phyloP scores from a whole-genome alignment of 2,797 vertebrate species.

The Sebastiscus tertius region DNA sequence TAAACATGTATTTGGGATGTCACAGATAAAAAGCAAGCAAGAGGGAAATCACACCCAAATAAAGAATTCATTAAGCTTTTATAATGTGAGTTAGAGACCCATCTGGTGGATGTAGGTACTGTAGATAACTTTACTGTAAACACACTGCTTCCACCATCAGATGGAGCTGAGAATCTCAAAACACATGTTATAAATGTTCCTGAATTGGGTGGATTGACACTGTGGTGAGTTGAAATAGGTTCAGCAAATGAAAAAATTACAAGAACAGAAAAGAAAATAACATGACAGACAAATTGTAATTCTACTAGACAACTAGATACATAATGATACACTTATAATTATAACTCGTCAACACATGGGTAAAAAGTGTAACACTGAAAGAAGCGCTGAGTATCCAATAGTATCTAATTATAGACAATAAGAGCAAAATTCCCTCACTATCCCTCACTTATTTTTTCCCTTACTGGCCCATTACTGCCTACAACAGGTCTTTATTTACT shows the following conservation, averaged over 20 bases:
- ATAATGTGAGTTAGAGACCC: constrained; percentile 21
- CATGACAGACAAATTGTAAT: neutral
- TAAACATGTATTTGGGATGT: neutral
- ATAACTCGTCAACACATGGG: neutral
- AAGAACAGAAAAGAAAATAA: neutral
- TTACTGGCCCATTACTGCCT: neutral
- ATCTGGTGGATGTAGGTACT: constrained; percentile 52
- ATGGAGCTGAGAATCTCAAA: neutral
- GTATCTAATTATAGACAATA: neutral
- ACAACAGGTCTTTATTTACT: neutral
- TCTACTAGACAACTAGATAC: neutral
- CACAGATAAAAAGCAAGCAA: neutral
- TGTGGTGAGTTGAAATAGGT: neutral
- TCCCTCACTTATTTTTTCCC: neutral
- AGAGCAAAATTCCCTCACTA: neutral
- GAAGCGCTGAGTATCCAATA: neutral
- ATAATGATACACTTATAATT: neutral
- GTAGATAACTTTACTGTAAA: neutral
- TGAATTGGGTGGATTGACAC: neutral
- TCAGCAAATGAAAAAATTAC: neutral
- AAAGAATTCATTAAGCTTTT: neutral
- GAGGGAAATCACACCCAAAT: neutral
- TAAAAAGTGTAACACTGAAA: neutral
- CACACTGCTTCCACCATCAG: constrained; percentile 5
- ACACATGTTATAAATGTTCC: neutral